Percentiles rank a stretch among this genome's conserved stretches.
phyloP scores from a whole-genome alignment of 92 coral and sea anemone genomes.

The Umimayanthus chanpuru region DNA sequence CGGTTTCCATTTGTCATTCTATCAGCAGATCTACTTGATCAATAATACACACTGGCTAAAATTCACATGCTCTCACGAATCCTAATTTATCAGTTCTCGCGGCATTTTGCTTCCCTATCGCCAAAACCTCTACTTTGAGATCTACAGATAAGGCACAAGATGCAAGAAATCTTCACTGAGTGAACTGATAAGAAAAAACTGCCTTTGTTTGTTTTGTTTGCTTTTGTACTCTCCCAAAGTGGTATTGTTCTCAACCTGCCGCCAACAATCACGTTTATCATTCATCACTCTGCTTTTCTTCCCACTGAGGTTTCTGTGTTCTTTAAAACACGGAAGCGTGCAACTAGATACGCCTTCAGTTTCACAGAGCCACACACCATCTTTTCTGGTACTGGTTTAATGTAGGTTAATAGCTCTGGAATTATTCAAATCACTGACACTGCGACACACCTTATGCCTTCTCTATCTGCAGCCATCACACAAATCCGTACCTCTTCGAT shows the following conservation, averaged over 20 bases:
- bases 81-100: background rate
- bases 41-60: background rate
- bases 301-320: background rate
- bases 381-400: background rate
- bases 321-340: slow-evolving; percentile 33
- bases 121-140: slow-evolving; percentile 11
- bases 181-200: slow-evolving; percentile 10
- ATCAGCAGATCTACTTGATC: background rate
- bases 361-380: background rate
- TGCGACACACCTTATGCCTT: background rate
- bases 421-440: background rate
- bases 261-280: background rate
- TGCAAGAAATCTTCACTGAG: background rate
- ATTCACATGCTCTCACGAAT: background rate
- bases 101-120: slow-evolving; percentile 22
- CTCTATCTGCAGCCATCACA: background rate
- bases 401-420: slow-evolving; percentile 4
- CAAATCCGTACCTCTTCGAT: background rate
- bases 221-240: background rate
- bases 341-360: background rate
- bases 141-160: background rate
- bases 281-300: background rate
- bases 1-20: background rate
- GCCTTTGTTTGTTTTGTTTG: background rate
- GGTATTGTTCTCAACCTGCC: background rate